A percentile compares a stretch with the other conserved stretches of the same genome.
Evolutionary conservation across 2,797 vertebrate genomes (phyloP).

Genomic region (Tragopan temminckii): DNA sequence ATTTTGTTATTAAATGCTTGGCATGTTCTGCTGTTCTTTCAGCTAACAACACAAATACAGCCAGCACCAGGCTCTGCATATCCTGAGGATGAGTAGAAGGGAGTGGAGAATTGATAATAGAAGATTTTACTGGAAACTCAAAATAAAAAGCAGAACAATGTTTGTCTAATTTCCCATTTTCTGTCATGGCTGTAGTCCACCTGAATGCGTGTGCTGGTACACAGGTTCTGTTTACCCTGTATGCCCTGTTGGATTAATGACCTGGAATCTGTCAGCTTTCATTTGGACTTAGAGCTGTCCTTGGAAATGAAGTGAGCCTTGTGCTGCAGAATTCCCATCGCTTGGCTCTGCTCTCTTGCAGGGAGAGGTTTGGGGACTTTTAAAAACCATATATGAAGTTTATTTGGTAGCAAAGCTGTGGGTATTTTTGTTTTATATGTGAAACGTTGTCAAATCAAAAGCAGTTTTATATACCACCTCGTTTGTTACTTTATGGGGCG

Average conservation of each 20-base stretch:
- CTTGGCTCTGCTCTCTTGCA: background rate
- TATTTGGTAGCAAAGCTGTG: conserved; percentile 7
- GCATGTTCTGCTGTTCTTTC: conserved; percentile 57
- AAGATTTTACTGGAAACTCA: conserved; percentile 7
- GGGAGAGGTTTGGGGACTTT: background rate
- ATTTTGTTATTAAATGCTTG: conserved; percentile 72
- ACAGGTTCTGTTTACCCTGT: background rate
- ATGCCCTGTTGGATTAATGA: background rate
- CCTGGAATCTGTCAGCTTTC: conserved; percentile 13
- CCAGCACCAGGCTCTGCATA: conserved; percentile 2
- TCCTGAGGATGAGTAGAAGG: background rate
- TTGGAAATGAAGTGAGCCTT: background rate
- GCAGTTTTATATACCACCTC: conserved; percentile 8
- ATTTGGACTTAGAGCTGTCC: background rate
- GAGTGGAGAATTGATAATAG: background rate
- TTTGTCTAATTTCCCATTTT: background rate
- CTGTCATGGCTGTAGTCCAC: background rate
- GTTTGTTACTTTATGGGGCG: conserved; percentile 36
- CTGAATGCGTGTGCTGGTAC: background rate
- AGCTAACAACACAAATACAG: conserved; percentile 53
- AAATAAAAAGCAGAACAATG: background rate
- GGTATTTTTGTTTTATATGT: conserved; percentile 29
- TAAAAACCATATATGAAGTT: background rate
- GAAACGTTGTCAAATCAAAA: background rate
- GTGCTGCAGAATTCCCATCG: background rate